phyloP scores from a whole-genome alignment of 2,113 vertebrate genomes.

The Pimephales promelas region DNA sequence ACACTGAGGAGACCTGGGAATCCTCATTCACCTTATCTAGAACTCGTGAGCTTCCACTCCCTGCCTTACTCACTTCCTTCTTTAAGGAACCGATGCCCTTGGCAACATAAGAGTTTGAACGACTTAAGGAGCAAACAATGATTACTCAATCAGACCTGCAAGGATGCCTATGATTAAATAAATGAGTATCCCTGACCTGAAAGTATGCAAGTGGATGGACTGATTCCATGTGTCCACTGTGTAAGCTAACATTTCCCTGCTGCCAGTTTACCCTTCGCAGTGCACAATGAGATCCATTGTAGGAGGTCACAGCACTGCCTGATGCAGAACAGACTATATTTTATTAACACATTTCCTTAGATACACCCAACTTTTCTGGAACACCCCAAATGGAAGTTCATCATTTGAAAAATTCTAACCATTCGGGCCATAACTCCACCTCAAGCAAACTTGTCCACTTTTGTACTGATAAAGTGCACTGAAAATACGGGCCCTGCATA shows the following conservation, averaged over 20 bases:
- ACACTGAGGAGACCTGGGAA: constrained; percentile 66
- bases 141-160: neutral
- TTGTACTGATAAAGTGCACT: constrained; percentile 11
- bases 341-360: neutral
- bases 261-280: neutral
- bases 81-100: neutral
- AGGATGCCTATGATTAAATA: neutral
- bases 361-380: neutral
- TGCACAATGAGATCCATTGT: constrained; percentile 40
- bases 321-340: constrained; percentile 3
- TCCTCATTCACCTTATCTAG: constrained; percentile 72
- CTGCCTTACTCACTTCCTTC: constrained; percentile 7
- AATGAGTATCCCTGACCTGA: constrained; percentile 8
- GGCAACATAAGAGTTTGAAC: neutral
- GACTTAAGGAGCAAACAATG: constrained; percentile 6
- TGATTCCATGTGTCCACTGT: constrained; percentile 3
- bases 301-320: neutral
- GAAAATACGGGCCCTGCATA: constrained; percentile 26
- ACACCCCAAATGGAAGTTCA: neutral
- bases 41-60: constrained; percentile 16
- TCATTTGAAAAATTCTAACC: neutral
- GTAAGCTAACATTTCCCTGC: neutral
- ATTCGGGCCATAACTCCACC: constrained; percentile 15
- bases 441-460: constrained; percentile 6
- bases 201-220: neutral